Conservation (phyloP, 2,888 invertebrate species). For the Dicranocentrus wangi region DNA sequence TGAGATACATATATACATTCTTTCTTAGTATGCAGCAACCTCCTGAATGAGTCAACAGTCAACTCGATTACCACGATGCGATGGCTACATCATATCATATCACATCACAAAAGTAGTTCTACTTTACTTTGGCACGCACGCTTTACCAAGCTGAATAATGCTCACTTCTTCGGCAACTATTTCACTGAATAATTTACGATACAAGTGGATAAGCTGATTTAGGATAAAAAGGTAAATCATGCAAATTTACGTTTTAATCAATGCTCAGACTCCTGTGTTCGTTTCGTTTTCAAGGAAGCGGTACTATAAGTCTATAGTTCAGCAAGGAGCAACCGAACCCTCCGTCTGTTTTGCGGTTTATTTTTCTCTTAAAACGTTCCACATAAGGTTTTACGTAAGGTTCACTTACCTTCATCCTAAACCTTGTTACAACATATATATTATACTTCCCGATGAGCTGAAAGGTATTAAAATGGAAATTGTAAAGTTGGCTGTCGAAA, state of each 20-base stretch:
- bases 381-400: no score
- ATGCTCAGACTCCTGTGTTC: not conserved
- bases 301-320: no score
- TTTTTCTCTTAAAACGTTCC: no score
- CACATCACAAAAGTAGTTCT: constrained; percentile 8
- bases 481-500: no score
- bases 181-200: not conserved
- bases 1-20: not conserved
- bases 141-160: not conserved
- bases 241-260: not conserved
- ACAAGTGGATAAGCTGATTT: not conserved
- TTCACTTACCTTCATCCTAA: no score
- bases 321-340: no score
- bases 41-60: constrained; percentile 27
- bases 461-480: no score
- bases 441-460: no score
- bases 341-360: no score
- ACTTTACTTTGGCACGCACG: not conserved
- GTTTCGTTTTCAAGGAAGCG: not conserved
- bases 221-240: not conserved
- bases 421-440: no score
- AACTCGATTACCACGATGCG: not conserved
- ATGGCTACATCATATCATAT: constrained; percentile 35
- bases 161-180: not conserved
- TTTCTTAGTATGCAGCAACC: not conserved